Evolutionary conservation across 2,888 invertebrate species (phyloP).

Genomic region (Sympetrum striolatum): DNA sequence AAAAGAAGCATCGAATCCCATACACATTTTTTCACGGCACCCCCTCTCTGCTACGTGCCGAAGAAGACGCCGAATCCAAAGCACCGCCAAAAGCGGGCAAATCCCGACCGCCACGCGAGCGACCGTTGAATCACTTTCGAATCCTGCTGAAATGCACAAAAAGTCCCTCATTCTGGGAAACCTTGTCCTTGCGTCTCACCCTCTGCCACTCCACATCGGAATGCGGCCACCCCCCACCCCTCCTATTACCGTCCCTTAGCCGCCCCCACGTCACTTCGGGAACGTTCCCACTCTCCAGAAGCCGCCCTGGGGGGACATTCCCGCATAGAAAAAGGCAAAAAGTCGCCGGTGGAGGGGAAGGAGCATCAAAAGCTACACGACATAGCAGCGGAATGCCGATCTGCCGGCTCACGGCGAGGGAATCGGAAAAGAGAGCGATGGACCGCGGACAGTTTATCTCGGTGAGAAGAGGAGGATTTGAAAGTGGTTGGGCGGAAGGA

Average conservation of each 20-base stretch:
- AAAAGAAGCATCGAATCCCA: too few relatives aligned
- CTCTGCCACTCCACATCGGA: not conserved
- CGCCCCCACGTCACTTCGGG: not conserved
- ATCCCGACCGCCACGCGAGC: too few relatives aligned
- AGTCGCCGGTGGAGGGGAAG: not conserved
- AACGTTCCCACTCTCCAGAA: not conserved
- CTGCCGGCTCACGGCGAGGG: conserved; percentile 1
- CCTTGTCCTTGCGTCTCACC: not conserved
- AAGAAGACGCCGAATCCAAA: too few relatives aligned
- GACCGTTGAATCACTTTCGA: too few relatives aligned
- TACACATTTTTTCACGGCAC: too few relatives aligned
- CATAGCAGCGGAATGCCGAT: conserved; percentile 12
- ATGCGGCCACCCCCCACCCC: not conserved
- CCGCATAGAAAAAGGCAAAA: not conserved
- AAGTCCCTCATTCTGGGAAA: not conserved
- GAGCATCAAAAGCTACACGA: not conserved
- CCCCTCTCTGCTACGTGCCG: too few relatives aligned
- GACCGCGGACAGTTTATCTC: not conserved
- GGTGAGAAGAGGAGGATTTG: not conserved
- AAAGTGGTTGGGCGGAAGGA: not conserved
- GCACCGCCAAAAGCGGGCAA: too few relatives aligned
- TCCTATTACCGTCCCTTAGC: not conserved
- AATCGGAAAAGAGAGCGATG: not conserved
- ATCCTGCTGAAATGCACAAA: too few relatives aligned
- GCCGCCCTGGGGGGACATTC: not conserved